Evolutionary conservation across 92 coral and sea anemone species (phyloP), one percentile per base, ranked within the genome.

Genomic region (Palythoa grandiflora): DNA sequence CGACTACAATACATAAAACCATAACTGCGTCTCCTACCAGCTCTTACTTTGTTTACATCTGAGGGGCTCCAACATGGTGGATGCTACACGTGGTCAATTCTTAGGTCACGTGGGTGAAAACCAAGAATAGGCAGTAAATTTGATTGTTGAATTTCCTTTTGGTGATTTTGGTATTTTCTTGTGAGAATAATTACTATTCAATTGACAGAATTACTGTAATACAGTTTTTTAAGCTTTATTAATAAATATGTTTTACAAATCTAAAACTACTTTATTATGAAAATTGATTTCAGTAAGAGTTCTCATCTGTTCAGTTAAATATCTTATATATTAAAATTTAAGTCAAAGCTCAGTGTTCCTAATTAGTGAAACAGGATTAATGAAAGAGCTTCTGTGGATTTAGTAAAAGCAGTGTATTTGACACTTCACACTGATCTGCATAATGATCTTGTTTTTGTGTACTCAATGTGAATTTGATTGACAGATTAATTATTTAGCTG

Each of bases 371-470:
- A 66, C 76, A 81, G 59, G 75, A 47, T 81, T 65, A 66, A 47
- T 21, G 76, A 11, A 68, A 81, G 38, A 81, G 75, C 86, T 65
- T 44, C 55, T 75, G 47, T 66, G 21, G 74, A 47, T 9, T 81
- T 65, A 19, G 44, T 63, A 14, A 81, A 63, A 80, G 74, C 37
- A 63, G 0, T 40, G 40, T 47, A 15, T 48, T 65, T 81, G 86
- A 81, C 86, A 68, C 52, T 47, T 65, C 11, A 48, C 47, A 47
- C 35, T 81, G 75, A 81, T 81, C 75, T 81, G 47, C 76, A 66
- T 66, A 81, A 66, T 47, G 59, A 63, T 81, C 75, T 65, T 65
- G 59, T 81, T 65, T 37, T 66, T 66, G 86, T 81, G 86, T 81
- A 81, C 54, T 47, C 61, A 81, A 81, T 54, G 44, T 4, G 13